Percentiles rank a stretch among this genome's conserved stretches.
Conservation (phyloP, 2,888 invertebrate species). For the Rhorus exstirpatorius region DNA sequence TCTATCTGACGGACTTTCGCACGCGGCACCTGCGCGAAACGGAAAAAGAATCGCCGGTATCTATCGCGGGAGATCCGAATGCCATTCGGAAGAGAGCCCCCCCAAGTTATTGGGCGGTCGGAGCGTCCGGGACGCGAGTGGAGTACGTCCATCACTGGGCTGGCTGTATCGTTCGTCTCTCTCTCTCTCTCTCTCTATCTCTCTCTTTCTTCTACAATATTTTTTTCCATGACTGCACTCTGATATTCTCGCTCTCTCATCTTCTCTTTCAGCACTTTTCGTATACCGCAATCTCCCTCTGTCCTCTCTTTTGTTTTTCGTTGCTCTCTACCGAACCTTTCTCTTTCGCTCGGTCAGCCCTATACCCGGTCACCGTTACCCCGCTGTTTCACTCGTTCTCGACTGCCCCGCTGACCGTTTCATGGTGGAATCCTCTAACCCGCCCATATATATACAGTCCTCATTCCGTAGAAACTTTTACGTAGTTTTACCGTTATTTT, state of each 20-base stretch:
- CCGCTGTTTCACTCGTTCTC: constrained; percentile 62
- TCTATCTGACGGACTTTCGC: constrained; percentile 38
- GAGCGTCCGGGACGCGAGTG: constrained; percentile 74
- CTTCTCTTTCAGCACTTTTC: constrained; percentile 54
- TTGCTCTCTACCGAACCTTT: constrained; percentile 55
- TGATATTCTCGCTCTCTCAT: constrained; percentile 35
- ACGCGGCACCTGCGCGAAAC: constrained; percentile 67
- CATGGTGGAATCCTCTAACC: constrained; percentile 69
- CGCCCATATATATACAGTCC: constrained; percentile 61
- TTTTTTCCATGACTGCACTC: constrained; percentile 52
- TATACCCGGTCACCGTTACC: constrained; percentile 52
- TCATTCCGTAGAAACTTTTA: constrained; percentile 49
- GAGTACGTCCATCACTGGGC: constrained; percentile 82
- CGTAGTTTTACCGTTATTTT: constrained; percentile 34
- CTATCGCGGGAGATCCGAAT: constrained; percentile 67
- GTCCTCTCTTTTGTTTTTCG: constrained; percentile 36
- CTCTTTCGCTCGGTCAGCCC: constrained; percentile 66
- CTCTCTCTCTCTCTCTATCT: constrained; percentile 31
- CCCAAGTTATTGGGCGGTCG: constrained; percentile 77
- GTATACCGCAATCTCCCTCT: constrained; percentile 47
- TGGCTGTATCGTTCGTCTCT: constrained; percentile 56
- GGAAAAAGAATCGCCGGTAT: constrained; percentile 68
- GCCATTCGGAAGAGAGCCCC: constrained; percentile 66
- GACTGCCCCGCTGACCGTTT: constrained; percentile 68
- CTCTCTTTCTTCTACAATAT: constrained; percentile 36